These are phyloP conservation scores for Trididemnum nubilum DNA, from an alignment of 23 tunicate genomes.

Conservation along the genomic window DNA sequence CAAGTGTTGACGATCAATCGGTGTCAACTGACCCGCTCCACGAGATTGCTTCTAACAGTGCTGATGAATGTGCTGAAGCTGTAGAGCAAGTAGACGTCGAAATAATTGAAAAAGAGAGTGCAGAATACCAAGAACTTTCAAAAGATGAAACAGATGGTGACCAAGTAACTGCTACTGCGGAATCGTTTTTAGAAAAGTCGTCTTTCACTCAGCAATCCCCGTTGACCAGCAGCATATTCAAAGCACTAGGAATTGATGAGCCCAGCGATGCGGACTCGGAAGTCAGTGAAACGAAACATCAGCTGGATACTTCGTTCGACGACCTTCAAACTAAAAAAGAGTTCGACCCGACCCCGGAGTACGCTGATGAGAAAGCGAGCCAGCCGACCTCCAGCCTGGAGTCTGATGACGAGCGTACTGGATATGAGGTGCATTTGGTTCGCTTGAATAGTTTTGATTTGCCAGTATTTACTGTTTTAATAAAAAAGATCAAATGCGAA, in stretches of 20 bases:
- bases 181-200: slow-evolving; percentile 69
- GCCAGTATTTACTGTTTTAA: too few species aligned
- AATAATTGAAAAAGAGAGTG: background rate
- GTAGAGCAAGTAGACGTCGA: too few species aligned
- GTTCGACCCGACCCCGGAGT: background rate
- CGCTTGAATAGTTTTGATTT: too few species aligned
- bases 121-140: background rate
- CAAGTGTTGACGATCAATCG: background rate
- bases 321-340: background rate
- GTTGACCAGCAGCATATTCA: slow-evolving; percentile 75
- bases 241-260: slow-evolving; percentile 80
- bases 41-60: too few species aligned
- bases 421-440: background rate
- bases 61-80: too few species aligned
- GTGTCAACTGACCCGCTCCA: slow-evolving; percentile 1
- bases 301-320: background rate
- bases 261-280: background rate
- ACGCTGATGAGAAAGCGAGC: slow-evolving; percentile 10
- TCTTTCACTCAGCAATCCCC: slow-evolving; percentile 83
- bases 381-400: slow-evolving; percentile 3
- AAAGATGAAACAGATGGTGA: background rate
- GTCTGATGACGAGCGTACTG: background rate
- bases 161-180: background rate
- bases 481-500: too few species aligned
- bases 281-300: background rate